Base-by-base conservation (phyloP, 2,113 vertebrate species). In the Isurus oxyrinchus region DNA sequence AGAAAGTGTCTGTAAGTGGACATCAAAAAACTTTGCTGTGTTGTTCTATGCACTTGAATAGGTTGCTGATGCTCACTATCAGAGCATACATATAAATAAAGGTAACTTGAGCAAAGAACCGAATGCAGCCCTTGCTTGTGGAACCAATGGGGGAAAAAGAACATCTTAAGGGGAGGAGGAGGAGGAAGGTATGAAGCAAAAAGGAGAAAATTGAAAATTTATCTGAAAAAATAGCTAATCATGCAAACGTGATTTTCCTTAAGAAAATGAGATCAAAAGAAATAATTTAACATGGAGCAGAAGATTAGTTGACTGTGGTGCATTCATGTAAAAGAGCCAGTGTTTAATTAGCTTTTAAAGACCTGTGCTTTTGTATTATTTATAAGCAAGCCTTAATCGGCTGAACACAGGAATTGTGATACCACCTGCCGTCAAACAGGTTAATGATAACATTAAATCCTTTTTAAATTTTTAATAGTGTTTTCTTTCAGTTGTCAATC, bases 211-310 rank as follows among this genome's bases (percentile, higher is more conserved):
- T 91, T 59, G 55, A 91, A 91, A 57, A 90, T 59, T 91, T 59
- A 61, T 91, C 55, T 35, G 55, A 91, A 5, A 91, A 59, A 57
- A 55, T 91, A 35, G 3, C 81, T 84, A 84, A 59, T 91, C 88
- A 91, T 3, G 23, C 55, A 67, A 95, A 67, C 25, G 57, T 49
- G 40, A 67, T 95, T 95, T 67, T 95, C 6, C 23, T 95, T 67
- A 67, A 69, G 93, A 95, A 95, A 95, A 95, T 95, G 63, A 69
- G 93, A 67, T 95, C 61, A 66, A 95, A 94, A 13, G 88, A 91
- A 91, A 35, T 91, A n/a, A 95, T 67, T 95, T 67, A 49, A 44
- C 23, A 93, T 63, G 53, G 90, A 61, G 63, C 40, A 44, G 19
- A 14, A 66, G 91, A 66, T 66, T 66, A 94, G 61, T 44, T 49